Conservation (phyloP, 2,113 vertebrate genomes). For the Pimephales promelas region DNA sequence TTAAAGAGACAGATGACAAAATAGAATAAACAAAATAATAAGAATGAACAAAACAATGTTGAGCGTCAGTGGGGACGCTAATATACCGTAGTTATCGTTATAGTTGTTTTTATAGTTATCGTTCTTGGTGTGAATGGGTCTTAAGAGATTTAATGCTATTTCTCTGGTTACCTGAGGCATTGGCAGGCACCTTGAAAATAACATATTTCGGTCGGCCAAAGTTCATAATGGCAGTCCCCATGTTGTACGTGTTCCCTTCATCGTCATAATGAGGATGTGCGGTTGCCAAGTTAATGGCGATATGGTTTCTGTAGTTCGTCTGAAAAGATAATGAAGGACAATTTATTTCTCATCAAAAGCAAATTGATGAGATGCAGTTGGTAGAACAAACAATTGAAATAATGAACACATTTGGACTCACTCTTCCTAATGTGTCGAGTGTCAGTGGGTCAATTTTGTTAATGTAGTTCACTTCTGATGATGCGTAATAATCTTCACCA, state of each 20-base stretch:
- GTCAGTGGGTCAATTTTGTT: constrained; percentile 85
- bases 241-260: constrained; percentile 87
- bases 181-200: constrained; percentile 86
- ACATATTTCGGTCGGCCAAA: constrained; percentile 86
- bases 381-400: neutral
- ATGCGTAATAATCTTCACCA: constrained; percentile 87
- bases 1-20: no score
- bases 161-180: constrained; percentile 73
- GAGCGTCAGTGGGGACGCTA: no score
- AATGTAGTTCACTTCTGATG: constrained; percentile 91
- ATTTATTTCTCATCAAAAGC: neutral
- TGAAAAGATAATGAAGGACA: constrained; percentile 59
- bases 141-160: neutral
- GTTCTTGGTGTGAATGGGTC: no score
- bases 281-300: constrained; percentile 85
- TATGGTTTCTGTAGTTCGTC: constrained; percentile 88
- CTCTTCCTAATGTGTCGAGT: constrained; percentile 87
- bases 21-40: no score
- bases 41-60: no score
- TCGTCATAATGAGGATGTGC: constrained; percentile 93
- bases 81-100: no score
- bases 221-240: constrained; percentile 88
- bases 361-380: neutral
- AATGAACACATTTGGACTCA: constrained; percentile 59
- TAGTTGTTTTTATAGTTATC: no score